These are phyloP conservation scores for Daktulosphaira vitifoliae DNA, from an alignment of 1,140 invertebrate species.

Conservation along the genomic window DNA sequence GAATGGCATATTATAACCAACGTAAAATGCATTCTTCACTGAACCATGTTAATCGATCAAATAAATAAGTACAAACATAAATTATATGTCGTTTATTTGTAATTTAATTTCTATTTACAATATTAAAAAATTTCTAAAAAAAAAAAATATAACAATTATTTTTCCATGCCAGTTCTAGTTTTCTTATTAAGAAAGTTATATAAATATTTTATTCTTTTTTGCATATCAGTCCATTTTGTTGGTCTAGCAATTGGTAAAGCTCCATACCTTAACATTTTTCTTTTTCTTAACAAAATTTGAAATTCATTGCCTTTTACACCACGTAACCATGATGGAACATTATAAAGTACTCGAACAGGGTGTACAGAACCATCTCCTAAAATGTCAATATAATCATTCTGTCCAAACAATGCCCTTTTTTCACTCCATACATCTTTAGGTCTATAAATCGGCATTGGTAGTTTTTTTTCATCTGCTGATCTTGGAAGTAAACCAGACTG, in stretches of 20 bases:
- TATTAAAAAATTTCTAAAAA: too few species aligned
- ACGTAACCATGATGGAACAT: conserved; percentile 74
- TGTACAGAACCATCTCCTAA: conserved; percentile 71
- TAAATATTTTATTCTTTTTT: conserved; percentile 62
- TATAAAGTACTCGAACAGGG: conserved; percentile 71
- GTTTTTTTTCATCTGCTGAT: conserved; percentile 44
- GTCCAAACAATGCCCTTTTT: conserved; percentile 75
- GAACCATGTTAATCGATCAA: too few species aligned
- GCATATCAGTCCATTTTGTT: conserved; percentile 63
- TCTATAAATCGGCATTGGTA: conserved; percentile 59
- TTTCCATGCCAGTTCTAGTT: conserved; percentile 44
- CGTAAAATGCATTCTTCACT: too few species aligned
- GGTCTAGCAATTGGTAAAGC: conserved; percentile 54
- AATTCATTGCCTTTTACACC: conserved; percentile 83
- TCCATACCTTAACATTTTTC: conserved; percentile 53
- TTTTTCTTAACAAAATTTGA: conserved; percentile 66
- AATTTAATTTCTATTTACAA: too few species aligned
- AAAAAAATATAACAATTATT: conserved; percentile 15
- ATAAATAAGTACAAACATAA: too few species aligned
- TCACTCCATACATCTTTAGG: conserved; percentile 65
- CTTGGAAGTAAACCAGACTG: conserved; percentile 60
- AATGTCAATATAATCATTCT: conserved; percentile 96
- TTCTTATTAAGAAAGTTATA: conserved; percentile 69
- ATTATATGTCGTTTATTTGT: too few species aligned
- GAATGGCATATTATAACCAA: too few species aligned